These are phyloP conservation scores for Eclectus roratus DNA, from an alignment of 2,113 vertebrate genomes.

Conservation along the genomic window DNA sequence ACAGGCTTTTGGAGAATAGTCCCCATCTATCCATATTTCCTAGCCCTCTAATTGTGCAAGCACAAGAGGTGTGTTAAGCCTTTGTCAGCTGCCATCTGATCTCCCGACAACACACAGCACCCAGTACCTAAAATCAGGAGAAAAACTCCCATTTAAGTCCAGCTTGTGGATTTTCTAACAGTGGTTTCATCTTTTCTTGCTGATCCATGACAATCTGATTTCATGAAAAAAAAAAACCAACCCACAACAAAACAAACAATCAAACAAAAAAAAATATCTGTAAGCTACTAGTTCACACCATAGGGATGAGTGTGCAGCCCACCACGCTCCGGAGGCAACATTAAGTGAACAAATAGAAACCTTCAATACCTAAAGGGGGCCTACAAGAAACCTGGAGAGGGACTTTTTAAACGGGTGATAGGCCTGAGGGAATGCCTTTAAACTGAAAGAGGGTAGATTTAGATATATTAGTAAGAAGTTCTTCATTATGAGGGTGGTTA, in stretches of 20 bases:
- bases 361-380: neutral
- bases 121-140: neutral
- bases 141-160: neutral
- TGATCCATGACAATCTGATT: neutral
- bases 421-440: neutral
- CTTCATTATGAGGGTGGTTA: neutral
- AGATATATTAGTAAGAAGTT: neutral
- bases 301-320: neutral
- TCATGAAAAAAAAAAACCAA: neutral
- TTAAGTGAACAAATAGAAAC: neutral
- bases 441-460: neutral
- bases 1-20: neutral
- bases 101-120: neutral
- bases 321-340: rapidly evolving
- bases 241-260: neutral
- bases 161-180: neutral
- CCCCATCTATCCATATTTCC: neutral
- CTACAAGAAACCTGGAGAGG: neutral
- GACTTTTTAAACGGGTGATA: neutral
- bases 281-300: neutral
- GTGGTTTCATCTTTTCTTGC: neutral
- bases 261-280: neutral
- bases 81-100: neutral
- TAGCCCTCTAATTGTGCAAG: no score
- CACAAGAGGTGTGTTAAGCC: neutral